Conservation (phyloP, 2,113 vertebrate species). For the Ophiodon elongatus region DNA sequence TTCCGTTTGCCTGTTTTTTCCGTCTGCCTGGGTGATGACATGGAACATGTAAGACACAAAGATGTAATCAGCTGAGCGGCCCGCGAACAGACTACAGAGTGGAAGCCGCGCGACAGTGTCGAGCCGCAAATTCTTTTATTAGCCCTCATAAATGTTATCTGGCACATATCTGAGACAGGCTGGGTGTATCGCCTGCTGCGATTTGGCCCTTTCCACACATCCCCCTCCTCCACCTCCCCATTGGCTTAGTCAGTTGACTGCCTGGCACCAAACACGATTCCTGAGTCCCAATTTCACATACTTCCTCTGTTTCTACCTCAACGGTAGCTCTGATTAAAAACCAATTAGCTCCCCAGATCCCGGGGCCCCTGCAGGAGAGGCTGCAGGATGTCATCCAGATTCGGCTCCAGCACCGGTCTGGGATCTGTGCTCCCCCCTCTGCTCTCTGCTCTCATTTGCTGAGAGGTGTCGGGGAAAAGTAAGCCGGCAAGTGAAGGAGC, state of each 20-base stretch:
- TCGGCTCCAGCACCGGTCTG: constrained; percentile 34
- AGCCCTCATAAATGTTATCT: constrained; percentile 67
- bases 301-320: constrained; percentile 52
- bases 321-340: constrained; percentile 73
- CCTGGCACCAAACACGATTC: constrained; percentile 58
- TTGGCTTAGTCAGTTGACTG: constrained; percentile 57
- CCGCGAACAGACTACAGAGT: constrained; percentile 6
- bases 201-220: constrained; percentile 57
- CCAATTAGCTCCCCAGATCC: constrained; percentile 71
- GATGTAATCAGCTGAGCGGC: constrained; percentile 11
- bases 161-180: constrained; percentile 64
- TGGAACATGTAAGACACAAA: constrained; percentile 33
- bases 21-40: not conserved
- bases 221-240: constrained; percentile 49
- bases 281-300: constrained; percentile 63
- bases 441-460: constrained; percentile 47
- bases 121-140: constrained; percentile 59
- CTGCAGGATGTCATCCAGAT: constrained; percentile 38
- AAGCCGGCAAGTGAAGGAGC: constrained; percentile 28
- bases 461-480: constrained; percentile 27
- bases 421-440: constrained; percentile 18
- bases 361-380: constrained; percentile 31
- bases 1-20: not conserved
- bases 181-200: constrained; percentile 55
- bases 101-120: constrained; percentile 17